phyloP scores from a whole-genome alignment of 1,140 invertebrate species.

The Pinna nobilis region DNA sequence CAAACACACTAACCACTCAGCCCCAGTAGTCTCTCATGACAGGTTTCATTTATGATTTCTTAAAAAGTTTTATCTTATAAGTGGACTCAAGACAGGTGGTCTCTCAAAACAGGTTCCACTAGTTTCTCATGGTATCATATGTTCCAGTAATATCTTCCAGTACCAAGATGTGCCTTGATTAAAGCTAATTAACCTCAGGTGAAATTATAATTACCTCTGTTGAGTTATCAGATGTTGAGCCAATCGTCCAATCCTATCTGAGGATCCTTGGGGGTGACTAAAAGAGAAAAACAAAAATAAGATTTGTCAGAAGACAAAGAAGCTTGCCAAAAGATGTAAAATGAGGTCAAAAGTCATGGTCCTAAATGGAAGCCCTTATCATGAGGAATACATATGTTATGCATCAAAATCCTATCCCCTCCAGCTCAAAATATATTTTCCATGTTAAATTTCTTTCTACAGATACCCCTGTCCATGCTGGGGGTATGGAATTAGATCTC shows the following conservation, averaged over 20 bases:
- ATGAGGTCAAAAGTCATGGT: not conserved
- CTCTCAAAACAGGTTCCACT: not conserved
- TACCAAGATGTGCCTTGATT: no score
- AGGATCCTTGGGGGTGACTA: constrained; percentile 62
- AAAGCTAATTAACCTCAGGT: no score
- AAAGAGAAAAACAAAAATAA: constrained; percentile 12
- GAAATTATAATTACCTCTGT: constrained; percentile 75
- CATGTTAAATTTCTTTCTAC: not conserved
- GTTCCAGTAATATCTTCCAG: not conserved
- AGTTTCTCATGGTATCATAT: not conserved
- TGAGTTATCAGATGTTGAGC: constrained; percentile 86
- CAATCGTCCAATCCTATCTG: constrained; percentile 60
- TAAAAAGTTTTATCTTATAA: not conserved
- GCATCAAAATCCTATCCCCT: not conserved
- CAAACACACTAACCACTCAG: no score
- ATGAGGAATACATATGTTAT: not conserved
- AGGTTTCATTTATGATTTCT: no score
- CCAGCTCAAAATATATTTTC: not conserved
- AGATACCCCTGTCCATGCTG: not conserved
- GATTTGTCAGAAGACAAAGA: not conserved
- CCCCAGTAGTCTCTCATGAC: no score
- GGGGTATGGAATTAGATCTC: no score
- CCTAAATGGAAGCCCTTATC: not conserved
- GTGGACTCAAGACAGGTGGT: no score
- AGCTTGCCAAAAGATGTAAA: not conserved